Evolutionary conservation across 2,888 invertebrate species (phyloP).

Genomic region (Drosophila melanosoma): DNA sequence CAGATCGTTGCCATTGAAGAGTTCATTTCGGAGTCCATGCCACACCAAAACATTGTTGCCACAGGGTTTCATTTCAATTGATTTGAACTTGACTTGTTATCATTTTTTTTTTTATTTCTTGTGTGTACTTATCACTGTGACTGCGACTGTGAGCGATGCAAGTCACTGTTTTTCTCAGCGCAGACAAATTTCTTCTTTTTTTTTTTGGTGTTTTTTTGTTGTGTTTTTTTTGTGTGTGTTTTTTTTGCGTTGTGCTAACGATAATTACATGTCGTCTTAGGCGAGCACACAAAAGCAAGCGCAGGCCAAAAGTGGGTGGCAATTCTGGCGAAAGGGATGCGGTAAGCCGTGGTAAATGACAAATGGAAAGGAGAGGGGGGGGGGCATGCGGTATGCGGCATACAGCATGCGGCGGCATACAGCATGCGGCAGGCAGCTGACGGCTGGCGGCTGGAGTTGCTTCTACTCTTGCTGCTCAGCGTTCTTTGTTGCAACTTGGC

Average conservation of each 20-base stretch:
- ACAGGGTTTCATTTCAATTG: neutral
- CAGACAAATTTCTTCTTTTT: slow-evolving; percentile 30
- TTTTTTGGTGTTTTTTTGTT: neutral
- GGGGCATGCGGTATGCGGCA: neutral
- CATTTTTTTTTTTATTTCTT: neutral
- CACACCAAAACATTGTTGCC: neutral
- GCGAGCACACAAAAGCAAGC: slow-evolving; percentile 4
- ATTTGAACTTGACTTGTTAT: neutral
- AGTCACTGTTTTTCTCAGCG: slow-evolving; percentile 35
- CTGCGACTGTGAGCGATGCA: slow-evolving; percentile 6
- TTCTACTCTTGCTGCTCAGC: neutral
- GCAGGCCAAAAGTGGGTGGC: slow-evolving; percentile 11
- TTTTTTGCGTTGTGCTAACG: slow-evolving; percentile 45
- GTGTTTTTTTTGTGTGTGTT: neutral
- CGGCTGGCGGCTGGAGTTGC: neutral
- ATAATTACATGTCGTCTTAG: slow-evolving; percentile 80
- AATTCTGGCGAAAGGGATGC: neutral
- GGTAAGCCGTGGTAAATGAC: neutral
- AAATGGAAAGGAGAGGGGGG: neutral
- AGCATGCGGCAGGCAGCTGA: neutral
- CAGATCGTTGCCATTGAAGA: neutral
- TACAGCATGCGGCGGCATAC: neutral
- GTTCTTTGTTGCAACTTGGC: slow-evolving; percentile 37
- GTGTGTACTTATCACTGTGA: slow-evolving; percentile 14
- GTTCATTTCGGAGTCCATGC: neutral